Conservation (phyloP, 2,888 invertebrate species). For the Elegia similella region DNA sequence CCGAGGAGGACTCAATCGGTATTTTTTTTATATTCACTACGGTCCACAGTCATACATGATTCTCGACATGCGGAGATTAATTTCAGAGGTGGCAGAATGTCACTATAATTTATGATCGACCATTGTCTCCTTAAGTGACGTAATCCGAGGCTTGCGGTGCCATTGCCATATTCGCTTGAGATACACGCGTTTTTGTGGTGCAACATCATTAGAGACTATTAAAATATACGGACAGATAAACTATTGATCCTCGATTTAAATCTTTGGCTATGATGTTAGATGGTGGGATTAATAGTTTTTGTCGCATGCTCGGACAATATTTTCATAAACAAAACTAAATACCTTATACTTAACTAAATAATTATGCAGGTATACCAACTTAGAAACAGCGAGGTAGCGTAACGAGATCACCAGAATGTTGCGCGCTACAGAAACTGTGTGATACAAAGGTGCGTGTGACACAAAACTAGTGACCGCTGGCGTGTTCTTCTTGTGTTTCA, state of each 20-base stretch:
- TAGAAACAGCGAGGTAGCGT: slow-evolving; percentile 9
- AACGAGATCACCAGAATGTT: slow-evolving; percentile 34
- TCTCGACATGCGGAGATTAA: slow-evolving; percentile 72
- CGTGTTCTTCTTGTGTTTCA: slow-evolving; percentile 65
- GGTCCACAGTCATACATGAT: slow-evolving; percentile 63
- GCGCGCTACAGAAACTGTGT: slow-evolving; percentile 34
- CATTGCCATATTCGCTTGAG: slow-evolving; percentile 47
- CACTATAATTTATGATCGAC: slow-evolving; percentile 76
- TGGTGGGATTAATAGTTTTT: too few relatives aligned
- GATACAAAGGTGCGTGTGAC: slow-evolving; percentile 17
- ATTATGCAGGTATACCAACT: background rate
- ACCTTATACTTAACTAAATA: background rate
- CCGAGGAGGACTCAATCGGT: slow-evolving; percentile 65
- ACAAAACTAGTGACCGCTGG: slow-evolving; percentile 49
- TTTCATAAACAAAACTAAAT: too few relatives aligned
- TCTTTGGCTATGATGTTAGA: background rate
- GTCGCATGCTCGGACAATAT: too few relatives aligned
- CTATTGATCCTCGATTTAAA: background rate
- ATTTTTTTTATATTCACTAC: slow-evolving; percentile 69
- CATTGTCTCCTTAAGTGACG: slow-evolving; percentile 74
- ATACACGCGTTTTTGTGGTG: slow-evolving; percentile 32
- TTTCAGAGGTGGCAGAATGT: slow-evolving; percentile 76
- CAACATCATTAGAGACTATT: slow-evolving; percentile 12
- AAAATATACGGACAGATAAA: slow-evolving; percentile 16
- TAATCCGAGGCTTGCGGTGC: slow-evolving; percentile 54